Evolutionary conservation across 2,113 vertebrate species (phyloP), one percentile per base, ranked within the genome.

Genomic region (Carassius carassius): DNA sequence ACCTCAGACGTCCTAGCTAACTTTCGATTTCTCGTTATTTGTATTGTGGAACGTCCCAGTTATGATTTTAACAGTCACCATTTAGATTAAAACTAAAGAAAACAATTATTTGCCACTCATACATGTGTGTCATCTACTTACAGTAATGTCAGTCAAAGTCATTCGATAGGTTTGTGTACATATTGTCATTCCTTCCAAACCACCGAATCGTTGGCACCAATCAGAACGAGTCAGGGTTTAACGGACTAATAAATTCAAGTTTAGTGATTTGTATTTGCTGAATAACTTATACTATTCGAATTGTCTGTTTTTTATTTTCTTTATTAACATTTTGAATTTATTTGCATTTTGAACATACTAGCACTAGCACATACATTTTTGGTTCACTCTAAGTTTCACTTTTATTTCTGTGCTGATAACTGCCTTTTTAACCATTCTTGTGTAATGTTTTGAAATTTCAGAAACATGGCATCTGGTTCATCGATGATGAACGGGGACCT

Each of bases 381-480:
- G 3, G 35, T 41, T 70, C 10, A 41, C 1, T 4, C 7, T 1
- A 14, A 11, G 29, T 78, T 60, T 78, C 54, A 60, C 76, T 78
- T 78, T 78, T 23, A 5, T 23, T 78, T 78, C 19, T 62, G 32
- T 23, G 19, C 19, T 60, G 5, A 35, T 37, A 35, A 37, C 13
- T 58, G 25, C 5, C 1, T 12, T 14, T 41, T n/a, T 23, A n/a
- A 37, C 35, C 35, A 16, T 37, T 62, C 13, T 41, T 78, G 12
- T 32, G 37, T 29, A 2, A 51, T 32, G 25, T 51, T 51, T 19
- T 35, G 44, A 17, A 16, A 69, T 35, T 69, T 81, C 23, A 16
- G 19, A 51, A 81, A 85, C 76, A 94, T 93, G 93, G 90, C 92
- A 3, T 92, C 93, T 65, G 93, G 91, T 88, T 95, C 94, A 29